These are phyloP conservation scores for Syncerus caffer DNA, from an alignment of 2,797 vertebrate genomes.

Conservation along the genomic window DNA sequence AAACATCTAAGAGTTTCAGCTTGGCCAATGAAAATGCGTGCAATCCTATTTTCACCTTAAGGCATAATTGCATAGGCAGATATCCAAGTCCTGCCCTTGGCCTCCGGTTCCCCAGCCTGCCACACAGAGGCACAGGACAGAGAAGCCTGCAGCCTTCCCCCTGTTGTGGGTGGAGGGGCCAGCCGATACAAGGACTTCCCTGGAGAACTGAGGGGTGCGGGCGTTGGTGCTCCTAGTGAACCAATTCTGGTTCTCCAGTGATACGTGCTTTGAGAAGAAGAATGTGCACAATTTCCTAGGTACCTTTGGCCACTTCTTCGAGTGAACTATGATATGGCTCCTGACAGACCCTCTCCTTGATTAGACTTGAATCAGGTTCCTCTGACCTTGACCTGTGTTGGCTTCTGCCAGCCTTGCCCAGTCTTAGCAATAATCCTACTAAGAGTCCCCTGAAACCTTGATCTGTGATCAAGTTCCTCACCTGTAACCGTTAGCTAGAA, in stretches of 20 bases:
- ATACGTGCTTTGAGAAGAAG: background rate
- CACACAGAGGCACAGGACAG: background rate
- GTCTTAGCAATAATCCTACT: background rate
- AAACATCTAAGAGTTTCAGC: background rate
- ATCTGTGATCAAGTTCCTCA: background rate
- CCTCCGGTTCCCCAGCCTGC: background rate
- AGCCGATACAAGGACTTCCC: background rate
- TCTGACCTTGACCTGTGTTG: background rate
- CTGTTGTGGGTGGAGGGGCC: too few relatives aligned
- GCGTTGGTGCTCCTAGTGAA: background rate
- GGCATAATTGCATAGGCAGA: background rate
- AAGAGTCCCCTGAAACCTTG: background rate
- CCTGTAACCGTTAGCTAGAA: background rate
- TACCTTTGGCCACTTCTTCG: background rate
- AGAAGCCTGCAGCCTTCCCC: background rate
- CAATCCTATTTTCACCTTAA: background rate
- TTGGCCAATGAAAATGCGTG: background rate
- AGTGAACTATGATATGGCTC: background rate
- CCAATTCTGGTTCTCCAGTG: background rate
- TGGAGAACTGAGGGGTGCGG: background rate
- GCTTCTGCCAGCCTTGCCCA: background rate
- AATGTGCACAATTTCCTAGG: background rate
- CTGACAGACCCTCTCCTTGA: background rate
- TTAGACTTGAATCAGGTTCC: background rate
- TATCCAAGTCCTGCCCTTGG: background rate